Percentiles rank a stretch among this genome's conserved stretches.
Evolutionary conservation across 2,888 invertebrate species (phyloP).

Genomic region (Sinhomidia bicolor): DNA sequence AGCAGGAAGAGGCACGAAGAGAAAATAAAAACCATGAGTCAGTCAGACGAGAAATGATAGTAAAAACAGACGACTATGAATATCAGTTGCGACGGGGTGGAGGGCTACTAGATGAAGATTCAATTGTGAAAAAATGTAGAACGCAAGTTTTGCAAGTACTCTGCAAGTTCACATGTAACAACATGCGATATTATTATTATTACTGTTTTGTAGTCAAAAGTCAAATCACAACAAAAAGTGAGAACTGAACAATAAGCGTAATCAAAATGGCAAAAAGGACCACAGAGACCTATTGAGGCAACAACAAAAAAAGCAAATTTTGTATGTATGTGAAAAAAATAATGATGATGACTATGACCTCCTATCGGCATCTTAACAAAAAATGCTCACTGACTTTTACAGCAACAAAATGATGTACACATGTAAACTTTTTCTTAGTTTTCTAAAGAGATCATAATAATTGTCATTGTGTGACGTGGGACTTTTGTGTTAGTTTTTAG

Average conservation of each 20-base stretch:
- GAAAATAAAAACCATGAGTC: conserved; percentile 36
- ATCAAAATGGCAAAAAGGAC: neutral
- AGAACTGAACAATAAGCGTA: neutral
- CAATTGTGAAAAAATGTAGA: conserved; percentile 19
- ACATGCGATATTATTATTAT: neutral
- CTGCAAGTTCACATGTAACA: neutral
- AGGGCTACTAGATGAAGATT: neutral
- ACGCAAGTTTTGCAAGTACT: neutral
- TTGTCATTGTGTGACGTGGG: neutral
- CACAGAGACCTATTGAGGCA: neutral
- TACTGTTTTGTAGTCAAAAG: neutral
- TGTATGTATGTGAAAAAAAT: neutral
- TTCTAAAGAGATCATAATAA: neutral
- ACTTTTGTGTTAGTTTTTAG: too few species aligned
- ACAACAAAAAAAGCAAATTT: neutral
- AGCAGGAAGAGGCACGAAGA: conserved; percentile 52
- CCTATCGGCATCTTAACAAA: conserved; percentile 15
- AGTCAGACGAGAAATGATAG: neutral
- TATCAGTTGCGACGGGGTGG: too few species aligned
- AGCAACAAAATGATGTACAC: too few species aligned
- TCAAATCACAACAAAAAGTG: neutral
- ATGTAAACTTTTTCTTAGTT: too few species aligned
- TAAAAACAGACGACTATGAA: neutral
- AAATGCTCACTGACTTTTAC: neutral
- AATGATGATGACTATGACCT: conserved; percentile 5